Evolutionary conservation across 2,113 vertebrate species (phyloP).

Genomic region (Caranx melampygus): DNA sequence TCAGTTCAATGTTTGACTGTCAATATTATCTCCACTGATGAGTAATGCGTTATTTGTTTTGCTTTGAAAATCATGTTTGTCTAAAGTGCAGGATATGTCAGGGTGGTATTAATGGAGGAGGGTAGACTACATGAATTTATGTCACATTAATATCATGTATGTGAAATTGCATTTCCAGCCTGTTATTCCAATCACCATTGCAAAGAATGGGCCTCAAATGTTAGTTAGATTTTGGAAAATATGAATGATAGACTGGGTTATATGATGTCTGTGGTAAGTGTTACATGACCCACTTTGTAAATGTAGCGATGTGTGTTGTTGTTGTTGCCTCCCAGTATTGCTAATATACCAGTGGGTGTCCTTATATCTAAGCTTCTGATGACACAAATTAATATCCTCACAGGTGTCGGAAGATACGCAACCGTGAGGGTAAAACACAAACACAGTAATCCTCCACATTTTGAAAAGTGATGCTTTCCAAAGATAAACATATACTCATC

Average conservation of each 20-base stretch:
- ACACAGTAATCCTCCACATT: neutral
- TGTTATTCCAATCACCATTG: constrained; percentile 1
- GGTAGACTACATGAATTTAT: neutral
- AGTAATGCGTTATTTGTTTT: neutral
- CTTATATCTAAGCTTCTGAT: neutral
- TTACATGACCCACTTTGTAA: neutral
- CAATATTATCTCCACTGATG: neutral
- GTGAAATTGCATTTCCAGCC: neutral
- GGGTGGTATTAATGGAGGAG: neutral
- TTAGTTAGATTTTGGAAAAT: neutral
- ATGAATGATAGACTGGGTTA: too few relatives aligned
- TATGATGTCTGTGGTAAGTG: neutral
- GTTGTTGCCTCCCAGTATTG: neutral
- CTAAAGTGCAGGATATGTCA: neutral
- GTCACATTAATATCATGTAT: neutral
- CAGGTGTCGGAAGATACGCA: neutral
- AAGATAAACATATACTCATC: neutral
- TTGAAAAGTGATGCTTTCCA: neutral
- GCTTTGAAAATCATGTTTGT: neutral
- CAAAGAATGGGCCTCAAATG: neutral
- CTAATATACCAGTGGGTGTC: too few relatives aligned
- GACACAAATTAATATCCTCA: neutral
- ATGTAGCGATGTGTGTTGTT: neutral
- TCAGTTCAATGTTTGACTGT: neutral
- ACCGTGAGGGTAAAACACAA: neutral